Evolutionary conservation across 2,113 vertebrate genomes (phyloP).

Genomic region (Recurvirostra avosetta): DNA sequence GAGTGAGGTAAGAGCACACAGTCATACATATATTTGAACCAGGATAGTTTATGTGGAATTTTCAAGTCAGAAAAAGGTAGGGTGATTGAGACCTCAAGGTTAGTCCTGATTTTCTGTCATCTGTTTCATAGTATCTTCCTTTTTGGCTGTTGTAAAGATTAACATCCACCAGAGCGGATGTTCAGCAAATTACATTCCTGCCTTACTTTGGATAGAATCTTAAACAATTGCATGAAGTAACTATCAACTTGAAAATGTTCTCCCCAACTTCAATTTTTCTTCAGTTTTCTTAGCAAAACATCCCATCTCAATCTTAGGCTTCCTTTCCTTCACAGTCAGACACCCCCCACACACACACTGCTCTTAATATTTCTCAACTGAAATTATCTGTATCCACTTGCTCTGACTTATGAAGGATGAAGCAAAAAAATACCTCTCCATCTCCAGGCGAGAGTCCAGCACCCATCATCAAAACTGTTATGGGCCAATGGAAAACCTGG

Average conservation of each 20-base stretch:
- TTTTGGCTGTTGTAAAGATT: not conserved
- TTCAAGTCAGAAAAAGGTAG: not conserved
- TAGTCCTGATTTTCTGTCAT: not conserved
- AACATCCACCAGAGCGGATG: fast-evolving
- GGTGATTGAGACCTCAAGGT: not conserved
- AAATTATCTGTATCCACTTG: not conserved
- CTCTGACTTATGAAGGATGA: not conserved
- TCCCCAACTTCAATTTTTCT: not conserved
- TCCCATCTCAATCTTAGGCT: not conserved
- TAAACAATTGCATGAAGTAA: not conserved
- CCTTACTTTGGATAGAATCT: not conserved
- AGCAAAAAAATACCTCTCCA: not conserved
- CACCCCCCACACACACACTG: not conserved
- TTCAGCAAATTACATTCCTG: not conserved
- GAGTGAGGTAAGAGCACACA: not conserved
- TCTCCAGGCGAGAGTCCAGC: not conserved
- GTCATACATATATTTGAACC: not conserved
- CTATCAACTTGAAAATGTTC: not conserved
- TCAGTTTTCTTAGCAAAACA: not conserved
- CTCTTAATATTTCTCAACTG: not conserved
- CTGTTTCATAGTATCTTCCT: not conserved
- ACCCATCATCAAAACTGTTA: not conserved
- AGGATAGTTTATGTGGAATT: not conserved
- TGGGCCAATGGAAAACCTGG: not conserved
- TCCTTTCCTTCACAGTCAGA: not conserved